Evolutionary conservation across 2,888 invertebrate genomes (phyloP).

Genomic region (Sthenelais limicola): DNA sequence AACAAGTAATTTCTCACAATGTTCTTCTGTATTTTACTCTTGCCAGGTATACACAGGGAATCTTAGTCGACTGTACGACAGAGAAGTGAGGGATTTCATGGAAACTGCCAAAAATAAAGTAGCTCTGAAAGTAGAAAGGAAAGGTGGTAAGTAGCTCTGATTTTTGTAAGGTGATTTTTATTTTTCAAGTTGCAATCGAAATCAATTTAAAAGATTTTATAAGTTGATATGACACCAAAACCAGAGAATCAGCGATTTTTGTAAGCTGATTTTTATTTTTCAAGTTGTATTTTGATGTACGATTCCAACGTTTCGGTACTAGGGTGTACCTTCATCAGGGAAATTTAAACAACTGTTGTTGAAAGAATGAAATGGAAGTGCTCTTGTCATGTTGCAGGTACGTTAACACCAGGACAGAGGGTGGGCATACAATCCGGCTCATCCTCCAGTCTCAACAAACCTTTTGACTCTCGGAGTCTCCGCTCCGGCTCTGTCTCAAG

Average conservation of each 20-base stretch:
- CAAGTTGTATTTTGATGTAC: too few relatives aligned
- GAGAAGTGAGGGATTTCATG: constrained; percentile 85
- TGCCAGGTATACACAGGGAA: constrained; percentile 83
- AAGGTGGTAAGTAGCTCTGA: constrained; percentile 42
- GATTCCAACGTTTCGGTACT: too few relatives aligned
- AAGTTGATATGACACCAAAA: too few relatives aligned
- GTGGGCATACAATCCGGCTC: constrained; percentile 48
- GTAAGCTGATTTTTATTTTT: too few relatives aligned
- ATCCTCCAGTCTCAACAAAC: constrained; percentile 51
- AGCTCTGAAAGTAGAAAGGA: constrained; percentile 58
- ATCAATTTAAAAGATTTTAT: neutral
- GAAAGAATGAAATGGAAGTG: too few relatives aligned
- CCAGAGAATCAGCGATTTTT: too few relatives aligned
- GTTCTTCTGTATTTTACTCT: too few relatives aligned
- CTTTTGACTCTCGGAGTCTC: constrained; percentile 51
- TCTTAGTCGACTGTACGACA: constrained; percentile 89
- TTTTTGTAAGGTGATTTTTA: too few relatives aligned
- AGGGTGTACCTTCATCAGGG: too few relatives aligned
- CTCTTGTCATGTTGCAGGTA: too few relatives aligned
- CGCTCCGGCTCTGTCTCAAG: constrained; percentile 64
- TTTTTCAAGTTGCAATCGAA: neutral
- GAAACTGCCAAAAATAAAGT: constrained; percentile 80
- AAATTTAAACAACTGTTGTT: too few relatives aligned
- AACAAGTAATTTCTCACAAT: too few relatives aligned
- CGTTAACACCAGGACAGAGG: constrained; percentile 9